These are phyloP conservation scores for Dasypolia templi DNA, from an alignment of 2,888 invertebrate species.

Conservation along the genomic window DNA sequence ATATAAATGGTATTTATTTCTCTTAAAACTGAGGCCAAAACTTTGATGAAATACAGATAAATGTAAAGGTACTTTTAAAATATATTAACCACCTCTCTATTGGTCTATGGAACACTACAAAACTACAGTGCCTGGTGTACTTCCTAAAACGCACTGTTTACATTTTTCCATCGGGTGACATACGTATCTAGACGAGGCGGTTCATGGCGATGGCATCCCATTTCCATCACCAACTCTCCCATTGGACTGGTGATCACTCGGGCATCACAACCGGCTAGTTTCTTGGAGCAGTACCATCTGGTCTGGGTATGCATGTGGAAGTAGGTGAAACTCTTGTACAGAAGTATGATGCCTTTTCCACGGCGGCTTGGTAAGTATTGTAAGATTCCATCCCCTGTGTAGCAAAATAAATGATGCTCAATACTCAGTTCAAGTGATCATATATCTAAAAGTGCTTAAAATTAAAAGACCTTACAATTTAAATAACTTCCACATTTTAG, in stretches of 20 bases:
- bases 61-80: conserved; percentile 1
- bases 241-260: conserved; percentile 56
- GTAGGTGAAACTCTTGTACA: conserved; percentile 65
- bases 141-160: conserved; percentile 8
- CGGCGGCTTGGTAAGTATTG: conserved; percentile 54
- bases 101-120: neutral
- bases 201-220: conserved; percentile 46
- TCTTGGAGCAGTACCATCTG: conserved; percentile 78
- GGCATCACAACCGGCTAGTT: conserved; percentile 70
- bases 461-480: neutral
- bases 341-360: conserved; percentile 45
- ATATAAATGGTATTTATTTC: neutral
- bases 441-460: neutral
- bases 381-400: conserved; percentile 37
- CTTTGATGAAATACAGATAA: neutral
- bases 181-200: conserved; percentile 30
- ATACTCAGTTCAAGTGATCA: neutral
- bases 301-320: conserved; percentile 68
- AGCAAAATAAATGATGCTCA: conserved; percentile 20
- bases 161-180: conserved; percentile 12
- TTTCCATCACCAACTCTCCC: conserved; percentile 40
- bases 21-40: neutral
- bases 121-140: neutral
- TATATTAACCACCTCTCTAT: neutral
- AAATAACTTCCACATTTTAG: neutral